A percentile compares a stretch with the other conserved stretches of the same genome.
phyloP scores from a whole-genome alignment of 2,113 vertebrate genomes.

The Rana temporaria region DNA sequence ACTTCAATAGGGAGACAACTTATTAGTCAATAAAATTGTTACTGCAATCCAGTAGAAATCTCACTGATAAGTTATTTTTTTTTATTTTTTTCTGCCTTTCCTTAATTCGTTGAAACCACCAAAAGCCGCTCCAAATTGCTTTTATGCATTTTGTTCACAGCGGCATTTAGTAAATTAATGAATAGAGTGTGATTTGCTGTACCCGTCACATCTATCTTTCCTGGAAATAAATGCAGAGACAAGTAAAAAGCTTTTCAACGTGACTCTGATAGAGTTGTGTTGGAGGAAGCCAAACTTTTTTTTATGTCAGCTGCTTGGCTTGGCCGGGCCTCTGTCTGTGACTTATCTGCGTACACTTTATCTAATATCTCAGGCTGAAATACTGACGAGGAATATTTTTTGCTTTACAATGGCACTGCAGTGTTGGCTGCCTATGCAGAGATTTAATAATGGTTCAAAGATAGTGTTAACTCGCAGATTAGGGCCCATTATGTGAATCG shows the following conservation, averaged over 20 bases:
- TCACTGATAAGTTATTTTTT: neutral
- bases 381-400: constrained; percentile 12
- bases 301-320: constrained; percentile 39
- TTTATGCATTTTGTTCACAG: neutral
- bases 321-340: constrained; percentile 25
- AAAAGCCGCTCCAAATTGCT: too few relatives aligned
- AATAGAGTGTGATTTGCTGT: constrained; percentile 22
- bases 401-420: neutral
- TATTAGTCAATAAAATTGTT: too few relatives aligned
- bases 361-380: constrained; percentile 23
- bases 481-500: too few relatives aligned
- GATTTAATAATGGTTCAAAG: too few relatives aligned
- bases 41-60: too few relatives aligned
- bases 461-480: too few relatives aligned
- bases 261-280: constrained; percentile 39
- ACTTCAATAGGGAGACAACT: too few relatives aligned
- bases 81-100: neutral
- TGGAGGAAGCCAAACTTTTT: constrained; percentile 28
- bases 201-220: constrained; percentile 30
- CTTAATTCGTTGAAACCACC: neutral
- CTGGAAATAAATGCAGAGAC: constrained; percentile 19
- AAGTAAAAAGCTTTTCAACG: constrained; percentile 28
- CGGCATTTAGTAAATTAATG: neutral
- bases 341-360: constrained; percentile 33
- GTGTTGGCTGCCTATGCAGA: neutral